Evolutionary conservation across 2,113 vertebrate genomes (phyloP), one percentile per base, ranked within the genome.

Genomic region (Grammomys dolichurus): DNA sequence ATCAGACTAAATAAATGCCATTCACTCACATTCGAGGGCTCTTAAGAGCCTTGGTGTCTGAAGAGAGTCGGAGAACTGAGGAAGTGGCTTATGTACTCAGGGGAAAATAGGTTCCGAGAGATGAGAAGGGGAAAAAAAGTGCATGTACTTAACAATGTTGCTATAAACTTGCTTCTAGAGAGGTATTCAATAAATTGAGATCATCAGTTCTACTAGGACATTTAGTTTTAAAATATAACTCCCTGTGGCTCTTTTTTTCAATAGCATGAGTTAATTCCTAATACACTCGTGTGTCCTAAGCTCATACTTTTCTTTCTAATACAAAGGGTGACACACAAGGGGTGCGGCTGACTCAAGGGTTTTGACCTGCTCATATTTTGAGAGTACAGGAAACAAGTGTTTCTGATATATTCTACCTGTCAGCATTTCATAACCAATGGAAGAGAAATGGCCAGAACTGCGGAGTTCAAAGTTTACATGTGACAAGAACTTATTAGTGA

Each of bases 341-440:
- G 4, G n/a, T 77, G 6, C 13, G 20, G 58, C 31, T 89, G 46
- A 89, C 60, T 84, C 76, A 28, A 63, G 43, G 14, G 72, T 96
- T 58, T 94, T 95, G 63, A 91, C 78, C 58, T 85, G 63, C 43
- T 90, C 76, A 10, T 87, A 69, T 89, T 97, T 77, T 73, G 36
- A 67, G 73, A 95, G 86, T n/a, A 95, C 43, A 96, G 82, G 89
- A 96, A 96, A 93, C 80, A 91, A 90, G 58, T 56, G 67, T 95
- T 78, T 93, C 46, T 92, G 67, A 14, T 56, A 40, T 87, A 48
- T 87, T 91, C 48, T 36, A 36, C 63, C 31, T 94, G 89, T 94
- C 73, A 88, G 43, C 51, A 95, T 95, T 95, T 97, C 75, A 95
- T 78, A 97, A 85, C 60, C 73, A 89, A 84, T 82, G 24, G 85